Evolutionary conservation across 2,797 vertebrate genomes (phyloP), one percentile per base, ranked within the genome.

Genomic region (Scleropages formosus): DNA sequence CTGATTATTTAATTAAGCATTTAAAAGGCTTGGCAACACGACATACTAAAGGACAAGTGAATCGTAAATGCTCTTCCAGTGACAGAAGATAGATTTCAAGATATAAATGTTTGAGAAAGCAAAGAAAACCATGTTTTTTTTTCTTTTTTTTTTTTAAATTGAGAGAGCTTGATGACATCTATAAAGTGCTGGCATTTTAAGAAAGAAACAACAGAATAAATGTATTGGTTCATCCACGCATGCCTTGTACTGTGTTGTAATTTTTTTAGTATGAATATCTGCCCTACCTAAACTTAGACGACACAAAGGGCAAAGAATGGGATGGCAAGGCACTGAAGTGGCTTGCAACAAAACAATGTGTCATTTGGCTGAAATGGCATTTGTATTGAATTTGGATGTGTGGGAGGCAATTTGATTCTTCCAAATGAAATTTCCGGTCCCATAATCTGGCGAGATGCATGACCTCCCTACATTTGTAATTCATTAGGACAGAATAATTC

Each of bases 351-450:
- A 89, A 90, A 91, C 84, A 89, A 90, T 85, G 85, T 91, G 85
- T 86, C 68, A 71, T 71, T 71, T 71, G 92, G 84, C 49, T 4
- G 81, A 81, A 93, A 78, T 89, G 89, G 88, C 88, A 90, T 92
- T 94, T 93, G 85, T 93, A 92, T 93, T 94, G 93, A 90, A 92
- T 93, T 87, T 89, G 86, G 56, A 93, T 91, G 93, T 89, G 92
- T 91, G 91, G 91, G 88, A 93, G 85, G 89, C 88, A 92, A 91
- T 93, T 94, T 93, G 88, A 82, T 86, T 92, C 88, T 89, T 88
- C 79, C 82, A 91, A 92, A 95, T 89, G 89, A 85, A 87, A 91
- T 90, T 92, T 90, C 89, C 91, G 87, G 85, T 87, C 88, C 90
- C 87, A 87, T 86, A 91, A 92, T 89, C 86, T 85, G 86, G 83